phyloP scores from a whole-genome alignment of 2,797 vertebrate genomes.

The Delichon dasypus region DNA sequence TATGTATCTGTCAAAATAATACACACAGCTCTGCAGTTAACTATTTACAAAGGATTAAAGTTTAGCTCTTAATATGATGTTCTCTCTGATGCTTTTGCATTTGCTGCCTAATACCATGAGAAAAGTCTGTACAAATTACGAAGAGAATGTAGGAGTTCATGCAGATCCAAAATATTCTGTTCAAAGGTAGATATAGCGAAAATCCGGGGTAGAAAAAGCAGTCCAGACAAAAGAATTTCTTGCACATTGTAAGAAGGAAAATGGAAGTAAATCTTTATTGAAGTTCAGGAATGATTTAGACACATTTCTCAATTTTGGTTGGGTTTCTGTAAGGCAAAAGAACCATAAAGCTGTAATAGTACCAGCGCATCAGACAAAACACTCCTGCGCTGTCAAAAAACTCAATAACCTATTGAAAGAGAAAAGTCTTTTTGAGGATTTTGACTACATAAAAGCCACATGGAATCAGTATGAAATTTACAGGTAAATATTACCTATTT shows the following conservation, averaged over 20 bases:
- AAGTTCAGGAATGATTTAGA: neutral
- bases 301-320: neutral
- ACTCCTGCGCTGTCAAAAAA: neutral
- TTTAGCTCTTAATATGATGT: slow-evolving; percentile 55
- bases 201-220: neutral
- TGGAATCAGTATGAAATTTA: neutral
- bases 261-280: neutral
- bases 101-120: slow-evolving; percentile 11
- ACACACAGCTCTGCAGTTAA: slow-evolving; percentile 25
- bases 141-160: slow-evolving; percentile 8
- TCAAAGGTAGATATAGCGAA: neutral
- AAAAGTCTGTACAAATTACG: slow-evolving; percentile 18
- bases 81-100: slow-evolving; percentile 19
- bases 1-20: slow-evolving; percentile 39
- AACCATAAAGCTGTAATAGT: neutral
- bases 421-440: neutral
- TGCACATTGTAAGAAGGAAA: neutral
- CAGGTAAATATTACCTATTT: neutral
- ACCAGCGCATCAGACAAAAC: neutral
- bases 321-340: neutral
- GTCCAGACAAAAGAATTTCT: slow-evolving; percentile 5
- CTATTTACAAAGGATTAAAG: slow-evolving; percentile 56
- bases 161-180: slow-evolving; percentile 14
- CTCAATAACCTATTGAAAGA: neutral
- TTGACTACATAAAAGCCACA: neutral